These are phyloP conservation scores for Calephelis perditalis DNA, from an alignment of 2,888 invertebrate species.

Conservation along the genomic window DNA sequence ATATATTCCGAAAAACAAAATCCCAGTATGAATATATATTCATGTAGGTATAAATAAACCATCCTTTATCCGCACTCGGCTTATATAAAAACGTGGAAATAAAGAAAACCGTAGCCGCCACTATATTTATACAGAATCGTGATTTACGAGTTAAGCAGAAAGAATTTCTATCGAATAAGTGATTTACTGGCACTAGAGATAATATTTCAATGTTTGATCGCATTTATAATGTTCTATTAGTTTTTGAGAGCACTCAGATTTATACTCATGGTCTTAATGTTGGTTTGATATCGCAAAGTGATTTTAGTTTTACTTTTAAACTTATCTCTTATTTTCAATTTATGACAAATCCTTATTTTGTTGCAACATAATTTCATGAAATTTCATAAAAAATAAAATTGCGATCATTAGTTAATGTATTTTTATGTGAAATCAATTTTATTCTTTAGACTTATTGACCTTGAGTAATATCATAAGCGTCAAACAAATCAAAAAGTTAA, in stretches of 20 bases:
- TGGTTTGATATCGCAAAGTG: not conserved
- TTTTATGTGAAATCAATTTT: no score
- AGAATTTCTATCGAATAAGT: constrained; percentile 47
- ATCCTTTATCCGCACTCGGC: constrained; percentile 54
- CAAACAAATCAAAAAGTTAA: no score
- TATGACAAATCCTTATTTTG: no score
- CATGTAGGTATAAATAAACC: constrained; percentile 63
- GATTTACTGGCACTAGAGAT: constrained; percentile 30
- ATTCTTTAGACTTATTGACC: no score
- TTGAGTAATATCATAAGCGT: no score
- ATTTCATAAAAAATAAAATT: no score
- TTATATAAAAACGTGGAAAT: constrained; percentile 63
- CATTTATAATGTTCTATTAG: constrained; percentile 21
- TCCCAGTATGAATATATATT: constrained; percentile 43
- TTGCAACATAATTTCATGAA: no score
- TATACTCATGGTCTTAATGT: constrained; percentile 20
- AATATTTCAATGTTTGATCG: constrained; percentile 28
- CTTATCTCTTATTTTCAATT: no score
- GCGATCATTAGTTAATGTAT: no score
- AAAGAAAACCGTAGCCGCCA: constrained; percentile 47
- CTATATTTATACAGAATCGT: constrained; percentile 52
- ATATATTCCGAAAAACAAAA: not conserved
- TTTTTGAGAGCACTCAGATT: constrained; percentile 15
- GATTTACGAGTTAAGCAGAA: constrained; percentile 57
- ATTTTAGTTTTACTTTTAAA: not conserved